A percentile compares a stretch with the other conserved stretches of the same genome.
These are phyloP conservation scores for Alloscopus bannaensis DNA, from an alignment of 2,888 invertebrate genomes.

Conservation along the genomic window DNA sequence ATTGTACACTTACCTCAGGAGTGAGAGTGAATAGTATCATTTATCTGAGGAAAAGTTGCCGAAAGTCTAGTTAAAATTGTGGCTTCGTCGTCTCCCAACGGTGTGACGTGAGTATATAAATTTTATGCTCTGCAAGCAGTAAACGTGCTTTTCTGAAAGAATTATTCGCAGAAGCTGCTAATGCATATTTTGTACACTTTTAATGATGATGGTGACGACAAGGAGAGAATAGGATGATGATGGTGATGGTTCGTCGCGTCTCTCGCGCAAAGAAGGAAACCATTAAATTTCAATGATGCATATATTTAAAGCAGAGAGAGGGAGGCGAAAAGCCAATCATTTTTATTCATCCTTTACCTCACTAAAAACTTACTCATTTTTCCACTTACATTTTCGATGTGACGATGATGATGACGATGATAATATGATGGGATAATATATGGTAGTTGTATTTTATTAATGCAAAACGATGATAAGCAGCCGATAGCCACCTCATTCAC, in stretches of 20 bases:
- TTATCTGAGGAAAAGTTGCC: too few relatives aligned
- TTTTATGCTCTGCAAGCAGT: too few relatives aligned
- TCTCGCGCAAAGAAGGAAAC: background rate
- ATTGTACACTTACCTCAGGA: too few relatives aligned
- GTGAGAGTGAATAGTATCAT: too few relatives aligned
- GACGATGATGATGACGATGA: background rate
- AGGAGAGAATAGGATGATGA: background rate
- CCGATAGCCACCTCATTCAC: background rate
- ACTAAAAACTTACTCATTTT: background rate
- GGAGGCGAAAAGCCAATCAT: background rate
- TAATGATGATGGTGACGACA: constrained; percentile 7
- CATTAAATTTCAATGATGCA: constrained; percentile 2
- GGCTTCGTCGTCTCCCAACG: too few relatives aligned
- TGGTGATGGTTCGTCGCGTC: background rate
- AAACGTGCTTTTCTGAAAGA: too few relatives aligned
- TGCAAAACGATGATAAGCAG: background rate
- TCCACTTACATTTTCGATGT: background rate
- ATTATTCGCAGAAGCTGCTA: background rate
- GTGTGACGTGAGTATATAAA: too few relatives aligned
- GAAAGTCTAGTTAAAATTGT: too few relatives aligned
- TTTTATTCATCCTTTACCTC: background rate
- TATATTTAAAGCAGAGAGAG: too few relatives aligned
- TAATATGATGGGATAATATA: background rate
- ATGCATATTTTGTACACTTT: background rate
- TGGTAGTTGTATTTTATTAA: background rate